Conservation (phyloP, 2,113 vertebrate species). For the Mormoops blainvillei region DNA sequence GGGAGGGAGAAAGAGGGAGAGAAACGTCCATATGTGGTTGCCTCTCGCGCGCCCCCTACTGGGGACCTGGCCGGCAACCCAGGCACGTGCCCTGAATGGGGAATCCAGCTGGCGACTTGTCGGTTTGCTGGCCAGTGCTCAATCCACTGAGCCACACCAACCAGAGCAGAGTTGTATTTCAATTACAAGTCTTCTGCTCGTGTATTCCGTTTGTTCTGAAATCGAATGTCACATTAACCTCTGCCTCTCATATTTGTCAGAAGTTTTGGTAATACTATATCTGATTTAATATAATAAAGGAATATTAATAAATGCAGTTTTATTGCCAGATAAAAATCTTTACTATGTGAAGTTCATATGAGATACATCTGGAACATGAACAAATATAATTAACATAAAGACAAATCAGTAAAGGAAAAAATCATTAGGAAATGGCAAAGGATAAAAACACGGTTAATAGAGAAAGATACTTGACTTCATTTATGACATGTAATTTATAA, state of each 20-base stretch:
- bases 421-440: not conserved
- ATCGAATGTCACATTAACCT: not conserved
- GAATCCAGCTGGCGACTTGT: no score
- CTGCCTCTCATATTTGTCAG: not conserved
- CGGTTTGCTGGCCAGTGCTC: no score
- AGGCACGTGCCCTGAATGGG: no score
- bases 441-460: not conserved
- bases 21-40: no score
- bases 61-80: no score
- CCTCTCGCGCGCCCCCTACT: no score
- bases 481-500: not conserved
- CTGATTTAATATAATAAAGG: not conserved
- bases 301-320: not conserved
- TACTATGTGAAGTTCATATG: not conserved
- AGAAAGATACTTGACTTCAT: not conserved
- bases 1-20: no score
- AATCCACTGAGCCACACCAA: no score
- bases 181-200: not conserved
- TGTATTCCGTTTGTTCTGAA: not conserved
- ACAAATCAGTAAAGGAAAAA: not conserved
- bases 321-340: not conserved
- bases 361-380: not conserved
- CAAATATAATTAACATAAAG: not conserved
- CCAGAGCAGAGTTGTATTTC: no score
- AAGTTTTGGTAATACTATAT: not conserved